Evolutionary conservation across 2,797 vertebrate species (phyloP), one percentile per base, ranked within the genome.

Genomic region (Gallinago stenura): DNA sequence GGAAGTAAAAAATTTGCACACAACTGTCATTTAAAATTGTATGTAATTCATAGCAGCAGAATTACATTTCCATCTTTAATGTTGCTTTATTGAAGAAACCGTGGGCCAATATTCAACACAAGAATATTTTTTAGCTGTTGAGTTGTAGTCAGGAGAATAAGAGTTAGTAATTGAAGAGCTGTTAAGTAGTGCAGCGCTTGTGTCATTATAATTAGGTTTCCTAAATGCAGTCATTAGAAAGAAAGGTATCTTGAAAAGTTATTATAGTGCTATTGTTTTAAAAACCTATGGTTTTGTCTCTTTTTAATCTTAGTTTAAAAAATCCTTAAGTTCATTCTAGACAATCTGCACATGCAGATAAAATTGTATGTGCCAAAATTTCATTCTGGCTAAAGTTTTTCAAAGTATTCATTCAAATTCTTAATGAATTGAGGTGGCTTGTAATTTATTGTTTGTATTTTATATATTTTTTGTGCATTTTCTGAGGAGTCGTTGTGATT

Each of bases 291-390:
- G 88, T 60, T 83, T 53, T 30, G 56, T 65, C 6, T 31, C 19
- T 45, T 50, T 46, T 88, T 85, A 71, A 87, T 57, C 31, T 94
- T 16, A 82, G 22, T 68, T 93, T 66, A 81, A 76, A 95, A 95
- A 95, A 35, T 89, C 6, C 8, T 71, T 31, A 31, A 25, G 1
- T 90, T 86, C 4, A 56, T 71, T 70, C 60, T 60, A 60, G 78
- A 54, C 15, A 83, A 22, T 56, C 24, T 77, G 5, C 26, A 82
- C 50, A 33, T 31, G 46, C 43, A 90, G 21, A 48, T 77, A 72
- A 83, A 28, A 35, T 56, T 45, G 3, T 9, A 48, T 25, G 1
- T 45, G 6, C 5, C 1, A 87, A 37, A 31, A 58, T 64, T 70
- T 66, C 22, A 68, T 54, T 46, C 37, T 82, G 37, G 12, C 70